Base-by-base conservation (phyloP, 2,888 invertebrate species). In the Priocnemis perturbator region DNA sequence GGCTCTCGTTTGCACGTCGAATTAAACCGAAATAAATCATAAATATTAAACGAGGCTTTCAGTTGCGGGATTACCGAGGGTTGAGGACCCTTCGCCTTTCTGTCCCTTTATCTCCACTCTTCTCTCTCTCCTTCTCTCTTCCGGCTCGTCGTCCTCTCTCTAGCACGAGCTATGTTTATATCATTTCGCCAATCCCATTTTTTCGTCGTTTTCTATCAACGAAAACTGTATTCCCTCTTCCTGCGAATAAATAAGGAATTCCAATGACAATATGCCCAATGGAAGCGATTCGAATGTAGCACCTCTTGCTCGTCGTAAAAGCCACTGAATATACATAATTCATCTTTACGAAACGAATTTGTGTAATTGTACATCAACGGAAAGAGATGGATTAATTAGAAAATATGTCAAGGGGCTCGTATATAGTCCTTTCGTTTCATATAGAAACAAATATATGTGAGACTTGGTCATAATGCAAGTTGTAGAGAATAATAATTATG, bases 11-110 rank as follows among this genome's bases (percentile, higher is more conserved):
- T 87, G 86, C 86, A 82, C 87, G 84, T 85, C 84, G 85, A 86
- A 87, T 88, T 87, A 88, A 88, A 88, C 85, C 83, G 86, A 88
- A 87, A 89, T 89, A 88, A 89, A 88, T 88, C 88, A 88, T 88
- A 89, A 89, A 89, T 89, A 89, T 88, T 88, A 88, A 89, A 88
- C 86, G 88, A 88, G 87, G 85, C 87, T 87, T 87, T 85, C 85
- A 83, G 82, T 83, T 81, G 76, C 67, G 83, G 84, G 86, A 88
- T 89, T 87, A 87, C 81, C 83, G 85, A 87, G 87, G 84, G 23
- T 45, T 21, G 20, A 64, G 52, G 66, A 26, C 60, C 21, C 62
- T 50, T 50, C 48, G 64, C 60, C 72, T 62, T 59, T 69, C 66
- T 47, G 70, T 66, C 69, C 52, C 65, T 64, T 64, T 67, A 59